Evolutionary conservation across 2,113 vertebrate genomes (phyloP), one percentile per base, ranked within the genome.

Genomic region (Aptenodytes patagonicus): DNA sequence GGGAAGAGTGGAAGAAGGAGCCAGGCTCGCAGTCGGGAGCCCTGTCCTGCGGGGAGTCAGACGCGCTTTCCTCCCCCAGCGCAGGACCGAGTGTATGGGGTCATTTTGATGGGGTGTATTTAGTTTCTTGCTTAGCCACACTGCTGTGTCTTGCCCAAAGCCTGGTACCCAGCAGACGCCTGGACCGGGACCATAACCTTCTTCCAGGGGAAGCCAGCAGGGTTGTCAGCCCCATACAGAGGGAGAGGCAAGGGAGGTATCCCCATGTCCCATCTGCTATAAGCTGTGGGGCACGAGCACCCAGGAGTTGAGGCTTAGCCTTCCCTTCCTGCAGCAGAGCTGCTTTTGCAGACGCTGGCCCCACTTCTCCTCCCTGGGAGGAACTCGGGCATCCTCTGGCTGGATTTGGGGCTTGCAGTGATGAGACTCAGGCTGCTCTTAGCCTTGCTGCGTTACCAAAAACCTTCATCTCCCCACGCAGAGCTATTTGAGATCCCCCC

Each of bases 31-130:
- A 13, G 62, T 3, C 1, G 7, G 62, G 54, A 69, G 10, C 26
- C 38, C 14, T 32, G 21, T 52, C 46, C 31, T 17, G 38, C 3
- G 34, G 38, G 9, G 2, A 31, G 17, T 18, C 28, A 10, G 22
- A 32, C 38, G 17, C 8, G 1, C 12, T 64, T 47, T 20, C 40
- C 57, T n/a, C 40, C 49, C 85, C 24, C 29, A 10, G 34, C 2
- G 4, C 17, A 18, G 26, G 11, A n/a, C 5, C 8, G 13, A 38
- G 26, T 10, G 31, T 11, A 7, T 1, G 3, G 64, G 22, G 28
- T 29, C 19, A 4, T 55, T 55, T 19, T 19, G 26, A 22, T 11
- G 29, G 57, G n/a, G 24, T 18, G 7, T 12, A 16, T 62, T 34
- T 22, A 34, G 55, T 22, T 54, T 38, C 47, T 46, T 32, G 65